These are phyloP conservation scores for Cheumatopsyche charites DNA, from an alignment of 1,140 invertebrate genomes.

Conservation along the genomic window DNA sequence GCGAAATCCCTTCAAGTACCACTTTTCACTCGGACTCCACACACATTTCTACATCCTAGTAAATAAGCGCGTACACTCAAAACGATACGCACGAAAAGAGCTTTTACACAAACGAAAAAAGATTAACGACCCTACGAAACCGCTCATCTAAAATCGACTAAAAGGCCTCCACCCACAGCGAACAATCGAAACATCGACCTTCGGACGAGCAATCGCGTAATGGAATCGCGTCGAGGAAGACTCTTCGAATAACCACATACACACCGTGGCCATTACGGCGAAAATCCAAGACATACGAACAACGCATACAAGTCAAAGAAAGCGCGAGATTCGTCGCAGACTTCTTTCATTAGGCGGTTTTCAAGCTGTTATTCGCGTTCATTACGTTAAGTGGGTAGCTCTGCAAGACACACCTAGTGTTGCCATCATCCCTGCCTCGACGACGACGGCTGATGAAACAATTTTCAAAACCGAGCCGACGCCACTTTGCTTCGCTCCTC, in stretches of 20 bases:
- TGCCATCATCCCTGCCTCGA: too few relatives aligned
- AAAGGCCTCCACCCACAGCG: background rate
- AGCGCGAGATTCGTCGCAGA: constrained; percentile 1
- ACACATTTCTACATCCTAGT: too few relatives aligned
- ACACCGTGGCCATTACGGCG: background rate
- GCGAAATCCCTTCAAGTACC: too few relatives aligned
- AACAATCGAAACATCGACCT: background rate
- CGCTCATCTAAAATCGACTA: too few relatives aligned
- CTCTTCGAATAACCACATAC: background rate
- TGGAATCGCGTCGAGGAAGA: constrained; percentile 2
- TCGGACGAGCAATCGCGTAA: background rate
- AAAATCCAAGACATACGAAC: background rate
- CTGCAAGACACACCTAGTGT: background rate
- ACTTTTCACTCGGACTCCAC: too few relatives aligned
- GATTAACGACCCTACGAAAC: too few relatives aligned
- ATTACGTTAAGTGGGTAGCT: constrained; percentile 11
- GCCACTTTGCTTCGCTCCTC: background rate
- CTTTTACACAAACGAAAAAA: too few relatives aligned
- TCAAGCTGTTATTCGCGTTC: constrained; percentile 1
- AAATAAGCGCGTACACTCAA: too few relatives aligned
- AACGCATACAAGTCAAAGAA: background rate
- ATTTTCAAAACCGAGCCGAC: constrained; percentile 10
- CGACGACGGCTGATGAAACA: constrained; percentile 18
- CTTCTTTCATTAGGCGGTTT: constrained; percentile 16
- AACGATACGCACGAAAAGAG: too few relatives aligned